phyloP scores from a whole-genome alignment of 2,888 invertebrate species.

The Xestia xanthographa region DNA sequence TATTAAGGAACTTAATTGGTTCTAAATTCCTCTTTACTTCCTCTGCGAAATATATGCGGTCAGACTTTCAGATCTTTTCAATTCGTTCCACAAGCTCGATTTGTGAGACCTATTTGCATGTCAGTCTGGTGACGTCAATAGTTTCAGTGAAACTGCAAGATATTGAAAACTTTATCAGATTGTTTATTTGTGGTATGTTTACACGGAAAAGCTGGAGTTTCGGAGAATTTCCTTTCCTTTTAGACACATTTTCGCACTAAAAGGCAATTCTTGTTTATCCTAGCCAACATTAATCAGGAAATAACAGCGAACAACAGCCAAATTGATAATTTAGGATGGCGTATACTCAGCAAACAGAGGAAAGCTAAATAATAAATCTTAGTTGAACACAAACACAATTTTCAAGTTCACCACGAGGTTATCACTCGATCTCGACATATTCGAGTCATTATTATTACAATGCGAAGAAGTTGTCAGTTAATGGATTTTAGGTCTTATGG shows the following conservation, averaged over 20 bases:
- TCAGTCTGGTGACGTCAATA: background rate
- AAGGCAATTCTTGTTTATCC: slow-evolving; percentile 50
- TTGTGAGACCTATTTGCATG: background rate
- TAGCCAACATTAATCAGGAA: slow-evolving; percentile 54
- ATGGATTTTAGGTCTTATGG: slow-evolving; percentile 62
- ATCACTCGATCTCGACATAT: slow-evolving; percentile 83
- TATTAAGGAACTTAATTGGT: slow-evolving; percentile 1
- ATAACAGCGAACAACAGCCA: slow-evolving; percentile 51
- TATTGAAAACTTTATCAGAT: background rate
- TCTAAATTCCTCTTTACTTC: background rate
- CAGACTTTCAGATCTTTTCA: background rate
- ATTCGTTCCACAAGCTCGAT: background rate
- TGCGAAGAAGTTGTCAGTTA: slow-evolving; percentile 23
- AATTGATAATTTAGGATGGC: slow-evolving; percentile 59
- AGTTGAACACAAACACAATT: slow-evolving; percentile 78
- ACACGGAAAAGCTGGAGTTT: background rate
- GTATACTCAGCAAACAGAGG: slow-evolving; percentile 44
- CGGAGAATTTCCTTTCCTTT: background rate
- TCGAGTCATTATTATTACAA: slow-evolving; percentile 76
- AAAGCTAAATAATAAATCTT: slow-evolving; percentile 77
- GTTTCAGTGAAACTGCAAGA: slow-evolving; percentile 3
- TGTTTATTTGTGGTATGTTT: background rate
- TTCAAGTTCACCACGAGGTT: slow-evolving; percentile 82
- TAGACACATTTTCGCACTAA: slow-evolving; percentile 27
- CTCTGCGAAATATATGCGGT: background rate